Evolutionary conservation across 1,140 invertebrate species (phyloP), one percentile per base, ranked within the genome.

Genomic region (Harlomillsia oculata): DNA sequence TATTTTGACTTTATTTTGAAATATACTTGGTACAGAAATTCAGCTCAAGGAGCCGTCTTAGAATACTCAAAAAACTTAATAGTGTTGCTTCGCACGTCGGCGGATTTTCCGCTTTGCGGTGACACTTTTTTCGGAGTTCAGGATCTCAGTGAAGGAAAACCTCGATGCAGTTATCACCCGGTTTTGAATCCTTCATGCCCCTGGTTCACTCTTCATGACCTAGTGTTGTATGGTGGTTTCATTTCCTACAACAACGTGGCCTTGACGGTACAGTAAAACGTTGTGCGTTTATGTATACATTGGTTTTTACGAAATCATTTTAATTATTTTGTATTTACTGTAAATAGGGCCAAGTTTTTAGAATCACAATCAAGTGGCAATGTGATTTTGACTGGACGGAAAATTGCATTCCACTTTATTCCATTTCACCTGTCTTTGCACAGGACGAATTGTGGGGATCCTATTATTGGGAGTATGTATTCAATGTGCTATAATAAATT

Each of bases 31-130:
- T 34, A 14, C 45, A 56, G 53, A 25, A 52, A 58, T 53, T 52
- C 56, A 9, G 34, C 48, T 8, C 29, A 40, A 16, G 49, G 56
- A 44, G 39, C 32, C 8, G 49, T 58, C 2, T 37, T 58, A 36
- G 56, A 58, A 58, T 44, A 53, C 40, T 44, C 56, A 36, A 58
- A 58, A 50, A 58, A 58, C 36, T 43, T 58, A 29, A 58, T 58
- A 18, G 50, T 58, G 6, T 34, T 58, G 34, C 39, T 58, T 14
- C 34, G 36, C n/a, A 58, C 56, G 13, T 30, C 56, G 18, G 37
- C 56, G 18, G 56, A 58, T 16, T 58, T 58, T 52, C 56, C 56
- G 28, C 32, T 52, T 40, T 58, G 56, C 18, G 56, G 56, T 4
- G 49, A 30, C 13, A 58, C 44, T 18, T 58, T 52, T 52, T 58